Evolutionary conservation across 2,888 invertebrate species (phyloP).

Genomic region (Sarcophaga carnaria): DNA sequence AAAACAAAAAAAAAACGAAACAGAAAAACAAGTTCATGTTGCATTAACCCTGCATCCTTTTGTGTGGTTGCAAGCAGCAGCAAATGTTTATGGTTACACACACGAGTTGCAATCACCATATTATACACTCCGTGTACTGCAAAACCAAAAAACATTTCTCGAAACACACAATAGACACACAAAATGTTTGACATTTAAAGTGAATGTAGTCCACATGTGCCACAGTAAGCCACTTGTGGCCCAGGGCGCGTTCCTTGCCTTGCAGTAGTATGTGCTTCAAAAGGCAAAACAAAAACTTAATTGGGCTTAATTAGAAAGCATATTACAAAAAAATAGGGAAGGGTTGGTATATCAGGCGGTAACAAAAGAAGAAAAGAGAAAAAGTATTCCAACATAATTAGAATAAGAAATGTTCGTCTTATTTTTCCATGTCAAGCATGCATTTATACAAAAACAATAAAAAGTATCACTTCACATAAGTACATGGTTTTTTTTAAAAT

Average conservation of each 20-base stretch:
- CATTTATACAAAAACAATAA: no score
- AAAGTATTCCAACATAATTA: no score
- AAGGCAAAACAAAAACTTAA: no score
- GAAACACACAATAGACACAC: background rate
- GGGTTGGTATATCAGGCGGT: no score
- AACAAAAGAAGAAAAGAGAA: no score
- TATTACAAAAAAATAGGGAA: no score
- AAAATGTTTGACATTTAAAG: conserved; percentile 31
- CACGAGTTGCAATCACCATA: conserved; percentile 8
- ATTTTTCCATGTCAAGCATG: no score
- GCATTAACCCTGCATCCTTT: conserved; percentile 56
- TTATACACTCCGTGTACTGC: background rate
- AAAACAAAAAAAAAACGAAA: background rate
- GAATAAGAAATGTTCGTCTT: no score
- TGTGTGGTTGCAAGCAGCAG: conserved; percentile 41
- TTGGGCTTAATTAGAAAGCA: no score
- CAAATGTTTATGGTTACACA: conserved; percentile 39
- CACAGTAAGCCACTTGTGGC: conserved; percentile 20
- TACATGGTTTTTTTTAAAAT: no score
- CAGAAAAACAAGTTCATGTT: conserved; percentile 60
- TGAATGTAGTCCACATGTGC: conserved; percentile 20
- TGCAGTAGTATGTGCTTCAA: no score
- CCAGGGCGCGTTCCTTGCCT: background rate
- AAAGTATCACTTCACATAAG: no score
- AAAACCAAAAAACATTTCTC: background rate